Evolutionary conservation across 2,888 invertebrate genomes (phyloP).

Genomic region (Linnaemya vulpina): DNA sequence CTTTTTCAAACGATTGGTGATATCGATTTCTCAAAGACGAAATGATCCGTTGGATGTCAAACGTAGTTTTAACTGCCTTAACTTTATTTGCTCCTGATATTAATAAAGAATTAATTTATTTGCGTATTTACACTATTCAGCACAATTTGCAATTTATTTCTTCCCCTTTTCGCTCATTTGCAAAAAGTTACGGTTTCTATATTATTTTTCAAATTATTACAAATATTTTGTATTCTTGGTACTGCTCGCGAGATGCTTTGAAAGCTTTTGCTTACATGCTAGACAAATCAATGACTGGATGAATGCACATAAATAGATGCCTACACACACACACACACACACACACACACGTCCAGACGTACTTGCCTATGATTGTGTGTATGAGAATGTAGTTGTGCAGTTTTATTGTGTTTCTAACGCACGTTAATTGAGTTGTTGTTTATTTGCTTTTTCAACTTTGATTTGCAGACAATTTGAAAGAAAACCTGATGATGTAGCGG

Average conservation of each 20-base stretch:
- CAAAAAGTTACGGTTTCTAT: conserved; percentile 41
- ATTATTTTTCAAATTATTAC: conserved; percentile 29
- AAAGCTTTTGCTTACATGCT: conserved; percentile 4
- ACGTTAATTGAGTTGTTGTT: conserved; percentile 70
- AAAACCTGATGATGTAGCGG: conserved; percentile 38
- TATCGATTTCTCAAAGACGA: not conserved
- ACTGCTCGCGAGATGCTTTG: not conserved
- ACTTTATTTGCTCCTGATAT: conserved; percentile 7
- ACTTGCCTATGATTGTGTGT: not conserved
- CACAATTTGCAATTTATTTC: conserved; percentile 53
- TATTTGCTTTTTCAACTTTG: conserved; percentile 59
- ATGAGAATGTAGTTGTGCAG: not conserved
- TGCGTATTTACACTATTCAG: conserved; percentile 50
- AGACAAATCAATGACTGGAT: conserved; percentile 28
- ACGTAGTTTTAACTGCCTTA: conserved; percentile 29
- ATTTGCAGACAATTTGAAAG: conserved; percentile 63
- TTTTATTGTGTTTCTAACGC: conserved; percentile 50
- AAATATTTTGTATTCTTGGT: conserved; percentile 21
- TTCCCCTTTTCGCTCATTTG: conserved; percentile 47
- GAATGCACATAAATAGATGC: too few relatives aligned
- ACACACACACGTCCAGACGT: too few relatives aligned
- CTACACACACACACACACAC: not conserved
- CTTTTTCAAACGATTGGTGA: not conserved
- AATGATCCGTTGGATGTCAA: conserved; percentile 2
- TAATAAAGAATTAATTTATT: conserved; percentile 37